Evolutionary conservation across 1,140 invertebrate genomes (phyloP), one percentile per base, ranked within the genome.

Genomic region (Drosophila leontia): DNA sequence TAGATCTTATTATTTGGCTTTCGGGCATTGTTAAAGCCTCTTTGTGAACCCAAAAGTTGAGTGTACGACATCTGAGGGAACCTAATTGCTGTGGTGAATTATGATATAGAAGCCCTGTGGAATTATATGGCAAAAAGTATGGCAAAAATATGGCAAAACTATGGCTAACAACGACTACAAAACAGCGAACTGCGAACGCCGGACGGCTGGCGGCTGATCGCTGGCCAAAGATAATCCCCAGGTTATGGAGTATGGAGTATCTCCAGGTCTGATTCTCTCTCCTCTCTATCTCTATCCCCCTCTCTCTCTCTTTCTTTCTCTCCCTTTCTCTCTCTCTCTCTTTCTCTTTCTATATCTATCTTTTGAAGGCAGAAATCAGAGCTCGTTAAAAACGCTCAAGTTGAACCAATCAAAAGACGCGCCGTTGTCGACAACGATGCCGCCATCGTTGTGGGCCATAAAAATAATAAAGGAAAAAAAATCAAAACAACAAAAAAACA

Each of bases 401-500:
- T 87, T 91, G 82, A 91, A 83, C 86, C 86, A 91, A 91, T 91
- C 87, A 91, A 91, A 91, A 91, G 87, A 82, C 79, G 85, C 86
- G 85, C 67, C 65, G 86, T 80, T 51, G 62, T 62, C 81, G 55
- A 42, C 65, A 23, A 59, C 53, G 67, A 48, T 67, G 62, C 67
- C 67, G 69, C 80, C 79, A 75, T 77, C 78, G 72, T 76, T 67
- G 71, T 76, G 53, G 50, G 53, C 75, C 59, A 87, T 71, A 78
- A 87, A 80, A 86, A 87, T 82, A 86, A 87, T 82, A 75, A 88
- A 80, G 77, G 77, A 80, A 75, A 78, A 37, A 71, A 59, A 44
- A 57, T 15, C 37, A 47, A 11, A 44, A 59, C 47, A 13, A 58
- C 35, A 7, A 47, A 17, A 67, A 34, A 64, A 42, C 32, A 63